Percentiles rank a stretch among this genome's conserved stretches.
These are phyloP conservation scores for Notarius lentiginosus DNA, from an alignment of 2,113 vertebrate species.

Conservation along the genomic window DNA sequence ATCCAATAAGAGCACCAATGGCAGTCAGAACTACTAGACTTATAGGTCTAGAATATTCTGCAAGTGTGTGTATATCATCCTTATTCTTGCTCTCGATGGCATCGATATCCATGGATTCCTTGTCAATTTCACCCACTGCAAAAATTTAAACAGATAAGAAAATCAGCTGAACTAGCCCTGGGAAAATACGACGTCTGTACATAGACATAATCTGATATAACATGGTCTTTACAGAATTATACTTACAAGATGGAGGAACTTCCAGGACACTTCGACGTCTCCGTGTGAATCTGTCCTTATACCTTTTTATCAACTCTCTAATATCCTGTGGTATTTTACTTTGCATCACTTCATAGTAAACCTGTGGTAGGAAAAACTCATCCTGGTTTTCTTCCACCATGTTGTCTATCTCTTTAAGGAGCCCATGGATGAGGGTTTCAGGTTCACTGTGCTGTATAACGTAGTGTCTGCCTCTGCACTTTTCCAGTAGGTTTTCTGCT, in stretches of 20 bases:
- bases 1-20: constrained; percentile 35
- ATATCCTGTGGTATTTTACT: constrained; percentile 5
- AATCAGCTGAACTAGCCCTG: background rate
- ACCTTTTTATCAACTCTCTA: background rate
- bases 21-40: constrained; percentile 15
- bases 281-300: constrained; percentile 9
- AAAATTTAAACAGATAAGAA: background rate
- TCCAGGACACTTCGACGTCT: background rate
- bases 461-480: constrained; percentile 26
- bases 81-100: background rate
- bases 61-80: background rate
- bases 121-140: constrained; percentile 12
- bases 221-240: background rate
- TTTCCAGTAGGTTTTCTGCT: constrained; percentile 17
- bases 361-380: constrained; percentile 15
- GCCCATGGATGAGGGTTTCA: background rate
- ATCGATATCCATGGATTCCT: background rate
- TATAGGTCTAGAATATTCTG: constrained; percentile 10
- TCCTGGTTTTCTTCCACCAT: constrained; percentile 22
- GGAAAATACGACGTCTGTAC: background rate
- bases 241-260: constrained; percentile 33
- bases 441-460: background rate
- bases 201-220: background rate
- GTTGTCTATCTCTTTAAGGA: background rate
- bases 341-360: constrained; percentile 32